Evolutionary conservation across 2,888 invertebrate species (phyloP), one percentile per base, ranked within the genome.

Genomic region (Helobdella robusta): DNA sequence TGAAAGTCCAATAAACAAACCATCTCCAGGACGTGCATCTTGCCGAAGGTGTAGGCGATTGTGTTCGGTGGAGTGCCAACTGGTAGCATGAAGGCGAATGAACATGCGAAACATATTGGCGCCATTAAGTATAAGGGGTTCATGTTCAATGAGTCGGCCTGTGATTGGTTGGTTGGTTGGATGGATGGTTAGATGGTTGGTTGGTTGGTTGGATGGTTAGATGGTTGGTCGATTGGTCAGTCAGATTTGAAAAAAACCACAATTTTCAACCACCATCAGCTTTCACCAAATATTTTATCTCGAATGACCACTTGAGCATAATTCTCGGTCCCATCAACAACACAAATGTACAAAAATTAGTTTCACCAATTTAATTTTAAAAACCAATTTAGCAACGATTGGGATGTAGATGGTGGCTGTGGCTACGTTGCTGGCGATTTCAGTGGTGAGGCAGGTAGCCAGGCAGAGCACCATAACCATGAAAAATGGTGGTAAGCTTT

Each of bases 21-120:
- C 61, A 61, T 61, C 15, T 28, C 28, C n/a, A 61, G 2, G 25
- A 61, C 61, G 28, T 20, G 23, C 28, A 61, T 40, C 11, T 36
- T 32, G 2, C 61, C 40, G 36, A 61, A 61, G 18, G 61, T 25
- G 46, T 44, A 61, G 28, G 61, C 61, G 46, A 61, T 61, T 25
- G 61, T 28, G 61, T 61, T 61, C 11, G 61, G 61, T 28, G 61
- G 61, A 6, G 61, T 61, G 20, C 61, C 61, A 1, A 46, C 61
- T 4, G 61, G 61, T n/a, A 61, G 44, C 61, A 61, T 61, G 61
- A 61, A 61, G 15, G 61, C 40, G 20, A 44, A 28, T 23, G 61
- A 61, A 23, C 44, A 61, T 4, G 61, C 32, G n/a, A 61, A 46
- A 35, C 61, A 36, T 18, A 61, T n/a, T 28, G 61, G 61, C 15